Percentiles rank a stretch among this genome's conserved stretches.
Conservation (phyloP, 1,140 invertebrate species). For the Drosophila sproati region DNA sequence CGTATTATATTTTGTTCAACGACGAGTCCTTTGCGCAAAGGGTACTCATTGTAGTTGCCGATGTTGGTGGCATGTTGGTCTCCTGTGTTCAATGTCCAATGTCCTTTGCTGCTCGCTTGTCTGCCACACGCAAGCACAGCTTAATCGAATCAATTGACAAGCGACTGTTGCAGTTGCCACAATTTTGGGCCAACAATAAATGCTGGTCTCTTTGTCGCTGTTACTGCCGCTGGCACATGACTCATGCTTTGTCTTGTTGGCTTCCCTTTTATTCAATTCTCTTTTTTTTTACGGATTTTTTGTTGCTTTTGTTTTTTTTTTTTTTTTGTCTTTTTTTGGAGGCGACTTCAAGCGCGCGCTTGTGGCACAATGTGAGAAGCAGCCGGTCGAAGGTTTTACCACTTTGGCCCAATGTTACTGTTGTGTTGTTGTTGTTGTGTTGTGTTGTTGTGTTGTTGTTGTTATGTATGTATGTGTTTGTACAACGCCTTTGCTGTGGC, state of each 20-base stretch:
- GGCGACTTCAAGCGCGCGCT: slow-evolving; percentile 48
- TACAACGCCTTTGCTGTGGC: slow-evolving; percentile 78
- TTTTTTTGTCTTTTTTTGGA: slow-evolving; percentile 26
- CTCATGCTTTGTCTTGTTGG: slow-evolving; percentile 28
- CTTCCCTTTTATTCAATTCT: slow-evolving; percentile 32
- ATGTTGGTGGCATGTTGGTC: neutral
- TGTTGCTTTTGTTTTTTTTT: neutral
- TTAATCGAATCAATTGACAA: slow-evolving; percentile 55
- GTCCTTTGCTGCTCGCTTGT: slow-evolving; percentile 16
- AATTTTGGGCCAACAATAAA: slow-evolving; percentile 23
- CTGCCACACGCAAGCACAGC: slow-evolving; percentile 43
- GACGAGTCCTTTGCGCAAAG: neutral
- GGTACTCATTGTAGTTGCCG: neutral
- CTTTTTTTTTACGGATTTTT: slow-evolving; percentile 4
- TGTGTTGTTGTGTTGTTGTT: slow-evolving; percentile 33
- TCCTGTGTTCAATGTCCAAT: slow-evolving; percentile 14
- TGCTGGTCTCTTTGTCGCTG: slow-evolving; percentile 14
- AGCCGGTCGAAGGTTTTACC: slow-evolving; percentile 38
- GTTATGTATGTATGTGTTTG: slow-evolving; percentile 77
- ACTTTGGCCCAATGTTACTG: slow-evolving; percentile 24
- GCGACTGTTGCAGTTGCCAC: slow-evolving; percentile 18
- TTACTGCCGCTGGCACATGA: slow-evolving; percentile 43
- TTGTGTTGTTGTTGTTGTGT: slow-evolving; percentile 12
- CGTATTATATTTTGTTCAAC: neutral
- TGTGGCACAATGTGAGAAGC: slow-evolving; percentile 47